Conservation (phyloP, 2,797 vertebrate species). For the Crax fasciolata region DNA sequence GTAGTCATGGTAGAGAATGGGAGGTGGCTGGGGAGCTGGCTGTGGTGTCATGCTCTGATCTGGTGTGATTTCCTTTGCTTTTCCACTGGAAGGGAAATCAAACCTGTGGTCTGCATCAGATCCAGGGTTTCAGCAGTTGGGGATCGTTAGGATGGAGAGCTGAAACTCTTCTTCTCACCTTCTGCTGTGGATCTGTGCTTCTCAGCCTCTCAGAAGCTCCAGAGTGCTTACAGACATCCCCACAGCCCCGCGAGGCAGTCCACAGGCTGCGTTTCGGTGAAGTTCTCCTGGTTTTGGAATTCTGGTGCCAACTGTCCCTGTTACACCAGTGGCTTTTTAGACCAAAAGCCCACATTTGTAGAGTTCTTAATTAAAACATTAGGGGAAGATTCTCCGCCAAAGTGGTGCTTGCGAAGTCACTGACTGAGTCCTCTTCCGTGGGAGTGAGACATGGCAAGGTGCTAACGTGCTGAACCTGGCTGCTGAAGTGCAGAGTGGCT, state of each 20-base stretch:
- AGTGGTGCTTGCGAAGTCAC: not conserved
- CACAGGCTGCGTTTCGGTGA: not conserved
- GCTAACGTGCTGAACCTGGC: not conserved
- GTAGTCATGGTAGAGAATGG: rapidly evolving
- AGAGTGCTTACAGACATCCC: not conserved
- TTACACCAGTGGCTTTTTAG: not conserved
- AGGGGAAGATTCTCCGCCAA: not conserved
- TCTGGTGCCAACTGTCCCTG: not conserved
- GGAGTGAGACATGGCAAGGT: not conserved
- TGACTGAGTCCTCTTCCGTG: not conserved
- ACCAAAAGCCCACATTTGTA: not conserved
- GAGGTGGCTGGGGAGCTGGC: not conserved
- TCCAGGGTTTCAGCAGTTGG: not conserved
- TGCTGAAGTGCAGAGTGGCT: not conserved
- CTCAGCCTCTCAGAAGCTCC: not conserved
- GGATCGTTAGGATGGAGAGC: not conserved
- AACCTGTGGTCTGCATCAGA: not conserved
- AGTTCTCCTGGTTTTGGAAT: not conserved
- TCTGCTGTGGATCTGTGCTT: not conserved
- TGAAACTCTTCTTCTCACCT: not conserved
- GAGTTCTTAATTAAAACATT: not conserved
- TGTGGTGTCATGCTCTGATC: not conserved
- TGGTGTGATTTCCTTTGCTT: not conserved
- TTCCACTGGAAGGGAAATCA: not conserved
- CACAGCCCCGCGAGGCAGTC: not conserved